Percentiles rank a stretch among this genome's conserved stretches.
Conservation (phyloP, 1,140 invertebrate species). For the Helicoverpa zea region DNA sequence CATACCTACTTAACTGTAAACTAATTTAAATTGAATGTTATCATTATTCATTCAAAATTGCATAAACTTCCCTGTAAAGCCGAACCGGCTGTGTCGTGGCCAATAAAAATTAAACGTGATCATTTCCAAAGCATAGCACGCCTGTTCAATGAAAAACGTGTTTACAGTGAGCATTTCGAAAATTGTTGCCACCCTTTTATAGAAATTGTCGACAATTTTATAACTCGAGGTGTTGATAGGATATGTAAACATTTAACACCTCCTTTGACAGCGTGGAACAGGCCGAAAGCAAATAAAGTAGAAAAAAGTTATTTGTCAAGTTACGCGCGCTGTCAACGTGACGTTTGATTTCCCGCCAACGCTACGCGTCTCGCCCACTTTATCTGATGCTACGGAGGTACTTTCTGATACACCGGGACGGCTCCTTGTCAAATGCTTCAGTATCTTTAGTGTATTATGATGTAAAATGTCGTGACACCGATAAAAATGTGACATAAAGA, state of each 20-base stretch:
- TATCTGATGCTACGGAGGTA: conserved; percentile 23
- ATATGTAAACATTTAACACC: conserved; percentile 56
- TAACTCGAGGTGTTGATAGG: conserved; percentile 35
- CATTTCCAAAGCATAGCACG: conserved; percentile 50
- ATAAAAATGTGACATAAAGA: conserved; percentile 47
- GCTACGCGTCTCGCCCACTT: conserved; percentile 48
- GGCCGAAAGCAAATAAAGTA: conserved; percentile 55
- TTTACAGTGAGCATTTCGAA: conserved; percentile 36
- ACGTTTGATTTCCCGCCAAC: conserved; percentile 67
- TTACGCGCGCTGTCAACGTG: conserved; percentile 62
- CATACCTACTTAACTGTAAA: conserved; percentile 34
- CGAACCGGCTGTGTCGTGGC: conserved; percentile 60
- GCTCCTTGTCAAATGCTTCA: conserved; percentile 47
- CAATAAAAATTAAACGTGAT: conserved; percentile 61
- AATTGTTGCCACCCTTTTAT: conserved; percentile 42
- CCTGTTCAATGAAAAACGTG: conserved; percentile 47
- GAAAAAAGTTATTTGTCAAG: conserved; percentile 61
- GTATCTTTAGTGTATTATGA: conserved; percentile 44
- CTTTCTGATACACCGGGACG: conserved; percentile 44
- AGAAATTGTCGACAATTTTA: conserved; percentile 41
- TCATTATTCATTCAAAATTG: conserved; percentile 62
- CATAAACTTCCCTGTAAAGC: conserved; percentile 57
- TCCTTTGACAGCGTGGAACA: conserved; percentile 60
- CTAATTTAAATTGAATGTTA: conserved; percentile 59
- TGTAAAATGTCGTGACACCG: conserved; percentile 49